Evolutionary conservation across 2,797 vertebrate species (phyloP).

Genomic region (Cossypha niveicapilla): DNA sequence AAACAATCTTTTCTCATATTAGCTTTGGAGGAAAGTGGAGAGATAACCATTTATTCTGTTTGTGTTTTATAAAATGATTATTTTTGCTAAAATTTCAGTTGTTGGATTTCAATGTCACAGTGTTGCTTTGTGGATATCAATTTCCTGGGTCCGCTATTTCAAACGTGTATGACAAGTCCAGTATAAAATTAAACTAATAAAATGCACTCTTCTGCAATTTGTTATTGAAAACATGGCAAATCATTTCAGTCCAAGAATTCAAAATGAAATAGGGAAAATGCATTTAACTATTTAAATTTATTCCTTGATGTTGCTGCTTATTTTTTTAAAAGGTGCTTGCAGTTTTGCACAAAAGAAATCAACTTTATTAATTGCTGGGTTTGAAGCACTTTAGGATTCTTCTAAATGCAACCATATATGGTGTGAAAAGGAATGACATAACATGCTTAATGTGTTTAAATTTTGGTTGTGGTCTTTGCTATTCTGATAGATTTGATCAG

Average conservation of each 20-base stretch:
- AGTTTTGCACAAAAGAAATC: conserved; percentile 50
- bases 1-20: conserved; percentile 2
- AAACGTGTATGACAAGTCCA: conserved; percentile 40
- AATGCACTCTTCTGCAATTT: not conserved
- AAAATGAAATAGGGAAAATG: not conserved
- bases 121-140: conserved; percentile 42
- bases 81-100: conserved; percentile 38
- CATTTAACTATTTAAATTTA: not conserved
- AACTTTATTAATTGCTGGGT: conserved; percentile 31
- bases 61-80: conserved; percentile 33
- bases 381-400: conserved; percentile 52
- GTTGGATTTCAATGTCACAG: conserved; percentile 21
- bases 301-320: conserved; percentile 21
- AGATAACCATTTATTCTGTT: not conserved
- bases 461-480: not conserved
- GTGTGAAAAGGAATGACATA: not conserved
- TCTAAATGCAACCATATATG: not conserved
- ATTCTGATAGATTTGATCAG: not conserved
- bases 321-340: conserved; percentile 41
- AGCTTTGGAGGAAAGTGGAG: not conserved
- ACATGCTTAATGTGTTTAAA: not conserved
- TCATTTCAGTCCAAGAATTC: conserved; percentile 35
- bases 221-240: not conserved
- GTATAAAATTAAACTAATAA: conserved; percentile 33
- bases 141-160: conserved; percentile 68